Conservation (phyloP, 2,113 vertebrate species). For the Tylochromis polylepis region DNA sequence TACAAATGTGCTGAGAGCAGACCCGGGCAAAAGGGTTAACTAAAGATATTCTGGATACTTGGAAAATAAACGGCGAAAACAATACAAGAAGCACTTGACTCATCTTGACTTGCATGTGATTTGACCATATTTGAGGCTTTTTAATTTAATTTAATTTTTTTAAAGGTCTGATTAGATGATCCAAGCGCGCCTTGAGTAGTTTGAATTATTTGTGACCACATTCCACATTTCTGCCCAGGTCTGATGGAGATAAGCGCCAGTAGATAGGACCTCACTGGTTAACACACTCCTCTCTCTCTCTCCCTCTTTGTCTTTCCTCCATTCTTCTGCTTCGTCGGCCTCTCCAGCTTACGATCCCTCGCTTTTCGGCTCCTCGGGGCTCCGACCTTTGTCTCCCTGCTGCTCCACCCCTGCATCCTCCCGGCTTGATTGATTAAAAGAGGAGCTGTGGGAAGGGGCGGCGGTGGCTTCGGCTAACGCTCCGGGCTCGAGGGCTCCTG, state of each 20-base stretch:
- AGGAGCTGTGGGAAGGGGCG: slow-evolving; percentile 50
- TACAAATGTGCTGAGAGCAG: slow-evolving; percentile 62
- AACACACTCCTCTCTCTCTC: slow-evolving; percentile 28
- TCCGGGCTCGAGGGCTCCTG: slow-evolving; percentile 66
- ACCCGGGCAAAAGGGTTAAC: slow-evolving; percentile 42
- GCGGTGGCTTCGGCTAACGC: slow-evolving; percentile 4
- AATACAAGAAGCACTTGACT: slow-evolving; percentile 31
- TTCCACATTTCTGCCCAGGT: slow-evolving; percentile 39
- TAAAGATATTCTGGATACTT: slow-evolving; percentile 21
- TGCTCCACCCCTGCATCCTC: slow-evolving; percentile 53
- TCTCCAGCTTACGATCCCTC: slow-evolving; percentile 55
- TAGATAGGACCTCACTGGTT: slow-evolving; percentile 22
- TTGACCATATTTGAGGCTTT: slow-evolving; percentile 40
- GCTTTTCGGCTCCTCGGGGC: slow-evolving; percentile 64
- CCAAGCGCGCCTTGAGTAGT: slow-evolving; percentile 26
- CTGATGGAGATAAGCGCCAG: slow-evolving; percentile 38
- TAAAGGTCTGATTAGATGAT: slow-evolving; percentile 15
- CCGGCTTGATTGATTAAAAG: slow-evolving; percentile 40
- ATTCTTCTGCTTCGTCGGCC: slow-evolving; percentile 13
- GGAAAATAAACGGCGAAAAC: not conserved
- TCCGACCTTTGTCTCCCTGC: slow-evolving; percentile 47
- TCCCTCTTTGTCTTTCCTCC: not conserved
- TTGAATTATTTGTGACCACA: slow-evolving; percentile 5
- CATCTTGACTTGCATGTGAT: slow-evolving; percentile 24
- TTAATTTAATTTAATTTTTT: not conserved